Evolutionary conservation across 2,888 invertebrate species (phyloP), one percentile per base, ranked within the genome.

Genomic region (Cacoxenus indagator): DNA sequence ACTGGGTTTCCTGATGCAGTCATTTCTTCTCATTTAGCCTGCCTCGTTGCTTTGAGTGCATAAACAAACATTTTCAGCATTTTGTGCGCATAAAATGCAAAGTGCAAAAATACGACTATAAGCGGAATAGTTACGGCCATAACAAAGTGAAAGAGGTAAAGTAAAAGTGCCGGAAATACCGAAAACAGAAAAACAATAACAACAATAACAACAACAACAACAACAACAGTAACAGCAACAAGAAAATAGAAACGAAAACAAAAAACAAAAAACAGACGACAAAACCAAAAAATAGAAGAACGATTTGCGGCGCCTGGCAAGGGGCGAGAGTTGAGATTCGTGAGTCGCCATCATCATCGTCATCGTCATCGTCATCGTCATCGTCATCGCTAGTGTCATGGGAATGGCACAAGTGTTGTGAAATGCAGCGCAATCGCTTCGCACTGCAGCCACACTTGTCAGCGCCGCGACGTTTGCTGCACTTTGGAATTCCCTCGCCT

Each of bases 21-120:
- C n/a, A n/a, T n/a, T n/a, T n/a, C n/a, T n/a, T n/a, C n/a, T n/a
- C n/a, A n/a, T n/a, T n/a, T n/a, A n/a, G n/a, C n/a, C n/a, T n/a
- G n/a, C n/a, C n/a, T n/a, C n/a, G n/a, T n/a, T 29, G 24, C 24
- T 55, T 55, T 55, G n/a, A 9, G 26, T 27, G 17, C 26, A 26
- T 55, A 55, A 55, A 29, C 27, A 55, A 24, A 55, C n/a, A 55
- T 55, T n/a, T n/a, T n/a, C 17, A 61, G 37, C 31, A 43, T 61
- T 31, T 43, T 31, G 9, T 61, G 61, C 31, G 37, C 61, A 61
- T 61, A 24, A 55, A 55, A n/a, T 24, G 55, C 27, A 55, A 37
- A 37, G 19, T 8, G 61, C 61, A 9, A 31, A 31, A 37, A 9
- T 17, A 61, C 31, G 37, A 37, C 6, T 37, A 43, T 19, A 43